Base-by-base conservation (phyloP, 2,113 vertebrate species). In the Lampris incognitus region DNA sequence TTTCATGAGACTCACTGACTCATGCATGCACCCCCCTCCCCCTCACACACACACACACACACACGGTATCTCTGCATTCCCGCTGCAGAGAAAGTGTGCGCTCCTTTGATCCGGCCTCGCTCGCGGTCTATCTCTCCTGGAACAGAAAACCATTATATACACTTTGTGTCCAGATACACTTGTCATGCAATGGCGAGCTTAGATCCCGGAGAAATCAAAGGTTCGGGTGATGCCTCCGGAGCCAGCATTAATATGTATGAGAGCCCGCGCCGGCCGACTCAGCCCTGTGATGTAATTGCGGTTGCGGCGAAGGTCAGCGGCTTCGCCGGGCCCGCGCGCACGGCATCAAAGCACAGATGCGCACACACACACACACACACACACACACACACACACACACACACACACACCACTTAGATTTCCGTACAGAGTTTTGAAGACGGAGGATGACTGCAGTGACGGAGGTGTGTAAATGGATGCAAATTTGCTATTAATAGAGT, bases 201-300 rank as follows among this genome's bases (percentile, higher is more conserved):
- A 87, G 86, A 92, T 91, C 86, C 76, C 62, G n/a, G 68, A 69
- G 60, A 24, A 90, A 91, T 92, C 92, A 91, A 92, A 93, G 90
- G 88, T 89, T 82, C 86, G 81, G 83, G 84, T 83, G 86, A 87
- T 87, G 88, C 88, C 87, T 87, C 86, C 76, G 86, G 88, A 88
- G 72, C 66, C 52, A 51, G 59, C 81, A 91, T 95, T 87, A 92
- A 93, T 93, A 93, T 93, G 88, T 88, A 93, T 93, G 91, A 89
- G 62, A 74, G 78, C 50, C 3, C 73, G 86, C 88, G 82, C 81
- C 72, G 77, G 84, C 51, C 55, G 57, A 46, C 42, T 39, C 44
- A 13, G 44, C 66, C 85, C 91, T 90, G 86, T 94, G 91, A 94
- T 94, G 94, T 89, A 92, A 92, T 91, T 91, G 92, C 88, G 52